Evolutionary conservation across 2,113 vertebrate genomes (phyloP), one percentile per base, ranked within the genome.

Genomic region (Heterocephalus glaber): DNA sequence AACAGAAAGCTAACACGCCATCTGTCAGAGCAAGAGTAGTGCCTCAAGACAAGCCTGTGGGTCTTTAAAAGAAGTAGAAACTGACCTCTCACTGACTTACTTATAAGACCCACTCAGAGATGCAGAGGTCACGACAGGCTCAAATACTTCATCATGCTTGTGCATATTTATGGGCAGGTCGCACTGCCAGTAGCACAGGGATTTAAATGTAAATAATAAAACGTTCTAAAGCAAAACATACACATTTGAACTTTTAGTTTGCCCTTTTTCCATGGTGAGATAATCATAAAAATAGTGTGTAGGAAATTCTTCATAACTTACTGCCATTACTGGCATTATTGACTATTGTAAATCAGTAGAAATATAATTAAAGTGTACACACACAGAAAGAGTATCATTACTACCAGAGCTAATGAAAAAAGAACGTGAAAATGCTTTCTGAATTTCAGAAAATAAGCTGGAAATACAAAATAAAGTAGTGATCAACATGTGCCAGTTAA

Each of bases 361-460:
- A 89, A 80, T 89, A 2, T 54, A 84, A 77, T n/a, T 41, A 61
- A 92, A 83, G 84, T 89, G 61, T 56, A 13, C 33, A 58, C 38
- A 58, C 6, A 20, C 26, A 20, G 11, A n/a, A 77, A 44, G 38
- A 58, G 22, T 79, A 19, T 87, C 65, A 66, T 35, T 66, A 65
- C 60, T 22, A 54, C n/a, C 52, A n/a, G 22, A 79, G 35, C 47
- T 56, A 60, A 38, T 54, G 30, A 56, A 30, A 58, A 83, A 82
- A 60, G 20, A 61, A 74, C 11, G 20, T 33, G 14, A 74, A 83
- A 91, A 38, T 61, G 72, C 68, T 61, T 84, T 41, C 91, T 60
- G 61, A 85, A 35, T 92, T 80, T 89, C 28, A 89, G 38, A 56
- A 96, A 74, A 66, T 58, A 74, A 92, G 47, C 61, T 92, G 26